Base-by-base conservation (phyloP, 1,140 invertebrate genomes). In the Ceratina australensis region DNA sequence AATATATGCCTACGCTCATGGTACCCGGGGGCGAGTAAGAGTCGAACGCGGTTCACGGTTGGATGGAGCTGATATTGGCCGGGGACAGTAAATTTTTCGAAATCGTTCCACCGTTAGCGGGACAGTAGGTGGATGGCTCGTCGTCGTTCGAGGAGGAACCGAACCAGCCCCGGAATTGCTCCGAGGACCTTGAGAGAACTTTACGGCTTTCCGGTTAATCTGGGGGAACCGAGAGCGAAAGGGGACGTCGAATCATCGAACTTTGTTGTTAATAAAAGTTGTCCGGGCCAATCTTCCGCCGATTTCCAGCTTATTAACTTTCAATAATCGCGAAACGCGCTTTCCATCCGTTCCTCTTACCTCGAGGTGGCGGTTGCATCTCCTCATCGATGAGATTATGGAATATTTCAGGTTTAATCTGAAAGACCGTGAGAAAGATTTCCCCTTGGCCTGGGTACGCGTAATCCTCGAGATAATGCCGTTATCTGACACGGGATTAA, bases 401-500 rank as follows among this genome's bases (percentile, higher is more conserved):
- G 33, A 42, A 42, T 54, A 18, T 54, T 54, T 54, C 52, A 33
- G 20, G 2, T 18, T 13, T 7, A 24, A 24, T 54, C 15, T 3
- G 10, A 18, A 47, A 67, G 24, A 26, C 20, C 47, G 47, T 15
- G 20, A 61, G 52, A 26, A 59, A 49, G 52, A 22, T 50, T 59
- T 68, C 24, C 16, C 33, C 33, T 42, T 22, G 22, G 2, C 26
- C 20, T n/a, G 28, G 26, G n/a, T 16, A 13, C 52, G 18, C 20
- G 50, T 74, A 74, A 74, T 68, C 26, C 65, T 33, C 28, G 5
- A 12, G 26, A 49, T 61, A 77, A 77, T 26, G 22, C 28, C 13
- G 22, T 63, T 77, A 77, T 77, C 67, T 20, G 26, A n/a, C 49
- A 24, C 18, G 12, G 57, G 42, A 77, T 71, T 71, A 77, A 77